Evolutionary conservation across 1,140 invertebrate species (phyloP), one percentile per base, ranked within the genome.

Genomic region (Aphelinus certus): DNA sequence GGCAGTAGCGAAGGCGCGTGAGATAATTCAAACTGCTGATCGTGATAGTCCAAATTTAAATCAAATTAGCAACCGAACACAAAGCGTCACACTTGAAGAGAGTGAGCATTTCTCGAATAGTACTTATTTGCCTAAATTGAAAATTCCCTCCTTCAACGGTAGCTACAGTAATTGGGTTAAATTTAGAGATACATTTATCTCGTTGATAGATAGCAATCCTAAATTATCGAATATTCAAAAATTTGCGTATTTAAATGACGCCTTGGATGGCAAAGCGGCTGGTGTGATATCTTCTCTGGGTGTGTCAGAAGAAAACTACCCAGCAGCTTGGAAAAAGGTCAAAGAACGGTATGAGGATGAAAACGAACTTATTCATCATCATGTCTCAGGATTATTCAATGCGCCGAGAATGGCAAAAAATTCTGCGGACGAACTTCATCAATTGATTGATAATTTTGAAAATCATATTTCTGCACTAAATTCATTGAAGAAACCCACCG

Each of bases 401-500:
- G 45, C 51, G 4, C 66, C 72, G 1, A 6, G 42, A 3, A 47
- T 77, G 2, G 42, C 5, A 2, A 70, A 71, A 49, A 55, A 74
- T 2, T 77, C 71, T 2, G 10, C 66, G 9, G 42, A 26, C 43
- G 53, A 69, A 53, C 53, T 79, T 3, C 60, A 76, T 62, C 43
- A 72, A 51, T 45, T 82, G 42, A 51, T 80, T 10, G 78, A 82
- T 64, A 66, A 6, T 26, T 53, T 74, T 47, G 71, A 70, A 2
- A 71, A 71, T 10, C 77, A 81, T 73, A 26, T 81, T 6, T 57
- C 66, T 5, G 76, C 77, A 7, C 60, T 82, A 26, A 47, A 75
- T n/a, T 65, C 65, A 7, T 46, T 81, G 0, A 65, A 65, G 1
- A 65, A 81, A 75, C 70, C 78, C 5, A 68, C 69, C 2, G 73